These are phyloP conservation scores for Cryptomyrus ogoouensis DNA, from an alignment of 2,113 vertebrate genomes.

Conservation along the genomic window DNA sequence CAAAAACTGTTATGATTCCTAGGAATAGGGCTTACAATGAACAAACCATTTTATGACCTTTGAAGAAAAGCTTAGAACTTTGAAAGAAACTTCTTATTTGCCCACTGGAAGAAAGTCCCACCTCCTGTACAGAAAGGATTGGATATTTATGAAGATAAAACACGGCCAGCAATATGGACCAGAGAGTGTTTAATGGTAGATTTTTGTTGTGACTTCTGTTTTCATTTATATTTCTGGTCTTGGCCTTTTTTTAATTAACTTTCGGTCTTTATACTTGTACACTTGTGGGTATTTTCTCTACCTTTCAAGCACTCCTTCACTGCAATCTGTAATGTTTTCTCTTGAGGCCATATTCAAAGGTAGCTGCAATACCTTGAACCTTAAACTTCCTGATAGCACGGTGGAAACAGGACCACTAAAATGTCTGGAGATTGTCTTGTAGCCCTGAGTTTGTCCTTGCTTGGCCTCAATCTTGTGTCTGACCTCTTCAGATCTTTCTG, in stretches of 20 bases:
- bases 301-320: neutral
- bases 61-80: neutral
- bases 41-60: neutral
- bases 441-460: neutral
- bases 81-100: neutral
- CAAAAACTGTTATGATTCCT: neutral
- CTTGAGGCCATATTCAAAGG: neutral
- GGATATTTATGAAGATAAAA: neutral
- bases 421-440: neutral
- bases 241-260: neutral
- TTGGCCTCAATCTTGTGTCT: neutral
- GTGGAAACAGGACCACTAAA: neutral
- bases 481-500: neutral
- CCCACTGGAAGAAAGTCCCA: neutral
- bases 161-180: neutral
- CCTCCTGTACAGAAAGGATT: neutral
- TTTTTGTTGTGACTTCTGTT: neutral
- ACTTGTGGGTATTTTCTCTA: neutral
- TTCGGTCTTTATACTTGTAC: neutral
- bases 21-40: neutral
- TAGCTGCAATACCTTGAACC: neutral
- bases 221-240: neutral
- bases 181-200: neutral
- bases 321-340: neutral
- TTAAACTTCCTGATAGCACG: neutral